A percentile compares a stretch with the other conserved stretches of the same genome.
Conservation (phyloP, 2,888 invertebrate species). For the Himalopsyche anomala region DNA sequence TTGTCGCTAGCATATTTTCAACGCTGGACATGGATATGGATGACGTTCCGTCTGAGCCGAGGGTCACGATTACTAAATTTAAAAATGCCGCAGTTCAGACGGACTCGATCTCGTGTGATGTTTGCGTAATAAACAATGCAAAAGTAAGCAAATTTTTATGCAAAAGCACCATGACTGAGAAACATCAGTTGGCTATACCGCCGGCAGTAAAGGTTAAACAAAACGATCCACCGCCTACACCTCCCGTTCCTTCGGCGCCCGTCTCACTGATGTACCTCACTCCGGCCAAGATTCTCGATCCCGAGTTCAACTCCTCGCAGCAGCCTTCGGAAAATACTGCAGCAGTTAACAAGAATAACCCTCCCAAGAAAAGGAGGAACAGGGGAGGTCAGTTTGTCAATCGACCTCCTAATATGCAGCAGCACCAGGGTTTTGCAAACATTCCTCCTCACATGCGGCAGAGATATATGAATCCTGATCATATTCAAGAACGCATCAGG, state of each 20-base stretch:
- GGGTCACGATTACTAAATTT: neutral
- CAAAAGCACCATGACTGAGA: neutral
- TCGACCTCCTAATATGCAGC: no score
- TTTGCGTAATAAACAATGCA: neutral
- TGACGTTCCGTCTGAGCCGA: neutral
- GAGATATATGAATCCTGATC: no score
- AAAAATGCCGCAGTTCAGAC: neutral
- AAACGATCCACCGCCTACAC: neutral
- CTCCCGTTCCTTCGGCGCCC: neutral
- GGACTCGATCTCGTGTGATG: neutral
- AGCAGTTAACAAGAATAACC: neutral
- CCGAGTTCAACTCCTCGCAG: neutral
- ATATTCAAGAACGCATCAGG: no score
- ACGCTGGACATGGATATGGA: slow-evolving; percentile 47
- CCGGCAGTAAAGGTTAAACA: neutral
- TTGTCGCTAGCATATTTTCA: slow-evolving; percentile 45
- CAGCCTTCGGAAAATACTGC: neutral
- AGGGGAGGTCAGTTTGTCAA: no score
- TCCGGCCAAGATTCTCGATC: slow-evolving; percentile 61
- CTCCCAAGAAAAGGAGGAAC: neutral
- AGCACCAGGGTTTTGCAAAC: no score
- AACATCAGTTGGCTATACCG: neutral
- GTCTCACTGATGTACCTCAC: slow-evolving; percentile 63
- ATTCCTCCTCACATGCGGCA: no score
- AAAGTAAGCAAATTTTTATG: neutral